Evolutionary conservation across 2,888 invertebrate species (phyloP), one percentile per base, ranked within the genome.

Genomic region (Pandemis heparana): DNA sequence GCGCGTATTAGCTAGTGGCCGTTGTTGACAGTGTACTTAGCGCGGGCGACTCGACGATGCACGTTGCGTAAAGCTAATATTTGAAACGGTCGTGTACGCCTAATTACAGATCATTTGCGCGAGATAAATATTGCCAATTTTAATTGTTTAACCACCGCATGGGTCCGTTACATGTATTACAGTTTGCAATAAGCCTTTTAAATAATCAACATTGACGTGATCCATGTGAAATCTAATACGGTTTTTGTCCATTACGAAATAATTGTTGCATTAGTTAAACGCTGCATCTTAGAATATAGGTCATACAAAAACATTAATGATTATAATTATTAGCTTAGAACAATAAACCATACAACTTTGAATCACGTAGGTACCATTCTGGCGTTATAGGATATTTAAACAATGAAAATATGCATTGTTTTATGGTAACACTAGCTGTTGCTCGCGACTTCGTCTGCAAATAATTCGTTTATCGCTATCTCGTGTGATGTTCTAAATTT

Each of bases 61-160:
- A 32, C 23, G 84, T 86, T 88, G 87, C 87, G 85, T 83, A 87
- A 86, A 80, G 80, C 83, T 88, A 91, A 91, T 86, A 88, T 88
- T 89, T 87, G 81, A 80, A 76, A 79, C 77, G 80, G 82, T 84
- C 85, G 81, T 84, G 82, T 83, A 78, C 62, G 82, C 79, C 78
- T 83, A 86, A 87, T 88, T 85, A 83, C 85, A 79, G 79, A 79
- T 81, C 83, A 84, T 88, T 89, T 86, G 84, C 79, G 77, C 77
- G 83, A 86, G 83, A 84, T 83, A 83, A 83, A 83, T 77, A 76
- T 79, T 78, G 74, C 72, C 64, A 78, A 79, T 71, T 75, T 77
- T 77, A 77, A 78, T 79, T 79, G 73, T 80, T 80, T 79, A 80
- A 71, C 59, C 63, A 66, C 63, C 56, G 48, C 64, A 38, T 65